phyloP scores from a whole-genome alignment of 2,113 vertebrate species.

The Oryzias curvinotus region DNA sequence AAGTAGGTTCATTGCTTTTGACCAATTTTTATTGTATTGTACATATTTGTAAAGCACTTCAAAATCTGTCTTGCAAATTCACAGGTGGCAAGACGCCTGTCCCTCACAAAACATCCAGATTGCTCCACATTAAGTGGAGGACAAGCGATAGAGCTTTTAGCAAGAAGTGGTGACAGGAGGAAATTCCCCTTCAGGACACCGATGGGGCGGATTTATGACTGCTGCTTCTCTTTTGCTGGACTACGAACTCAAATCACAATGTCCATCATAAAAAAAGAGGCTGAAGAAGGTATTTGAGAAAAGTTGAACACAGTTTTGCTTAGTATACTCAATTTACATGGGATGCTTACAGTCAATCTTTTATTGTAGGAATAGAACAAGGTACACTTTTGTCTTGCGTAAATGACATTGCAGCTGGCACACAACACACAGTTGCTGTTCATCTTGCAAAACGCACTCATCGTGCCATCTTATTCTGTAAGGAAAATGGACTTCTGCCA shows the following conservation, averaged over 20 bases:
- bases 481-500: constrained; percentile 75
- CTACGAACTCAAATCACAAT: constrained; percentile 75
- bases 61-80: constrained; percentile 2
- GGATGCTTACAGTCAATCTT: background rate
- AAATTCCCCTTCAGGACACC: constrained; percentile 78
- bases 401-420: constrained; percentile 86
- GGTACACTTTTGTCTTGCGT: constrained; percentile 85
- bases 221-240: constrained; percentile 92
- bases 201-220: constrained; percentile 81
- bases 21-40: background rate
- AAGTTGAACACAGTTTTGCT: background rate
- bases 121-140: constrained; percentile 87
- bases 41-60: background rate
- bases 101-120: constrained; percentile 81
- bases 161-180: constrained; percentile 75
- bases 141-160: constrained; percentile 88
- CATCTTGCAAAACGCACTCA: constrained; percentile 87
- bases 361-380: constrained; percentile 76
- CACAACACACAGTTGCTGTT: constrained; percentile 80
- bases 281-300: constrained; percentile 84
- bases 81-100: constrained; percentile 90
- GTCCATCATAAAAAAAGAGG: constrained; percentile 80
- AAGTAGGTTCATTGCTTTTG: constrained; percentile 74
- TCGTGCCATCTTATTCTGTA: constrained; percentile 90
- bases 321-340: background rate